These are phyloP conservation scores for Paramormyrops kingsleyae DNA, from an alignment of 2,113 vertebrate genomes.

Conservation along the genomic window DNA sequence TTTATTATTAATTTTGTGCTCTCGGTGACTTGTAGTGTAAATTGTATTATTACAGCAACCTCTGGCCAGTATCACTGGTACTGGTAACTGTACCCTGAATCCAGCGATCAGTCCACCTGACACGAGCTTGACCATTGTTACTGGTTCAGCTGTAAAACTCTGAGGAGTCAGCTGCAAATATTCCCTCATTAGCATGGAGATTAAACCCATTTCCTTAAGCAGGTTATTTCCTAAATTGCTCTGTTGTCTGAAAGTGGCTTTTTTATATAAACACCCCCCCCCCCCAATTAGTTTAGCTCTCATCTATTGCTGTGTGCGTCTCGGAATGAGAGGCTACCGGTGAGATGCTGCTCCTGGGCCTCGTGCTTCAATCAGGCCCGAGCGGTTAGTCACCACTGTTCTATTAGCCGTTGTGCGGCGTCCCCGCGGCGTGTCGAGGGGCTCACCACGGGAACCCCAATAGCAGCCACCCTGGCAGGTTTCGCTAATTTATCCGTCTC, in stretches of 20 bases:
- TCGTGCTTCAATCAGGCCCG: neutral
- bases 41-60: neutral
- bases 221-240: conserved; percentile 1
- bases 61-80: neutral
- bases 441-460: conserved; percentile 32
- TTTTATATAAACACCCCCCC: neutral
- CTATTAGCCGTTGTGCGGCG: conserved; percentile 8
- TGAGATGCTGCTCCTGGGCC: neutral
- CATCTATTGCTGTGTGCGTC: neutral
- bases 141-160: neutral
- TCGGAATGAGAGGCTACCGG: neutral
- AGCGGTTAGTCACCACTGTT: neutral
- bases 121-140: neutral
- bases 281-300: neutral
- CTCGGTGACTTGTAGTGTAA: neutral
- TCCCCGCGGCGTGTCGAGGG: conserved; percentile 22
- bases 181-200: neutral
- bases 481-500: conserved; percentile 52
- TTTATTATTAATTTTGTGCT: neutral
- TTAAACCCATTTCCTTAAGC: conserved; percentile 7
- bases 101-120: neutral
- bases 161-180: neutral
- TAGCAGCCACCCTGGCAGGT: conserved; percentile 43
- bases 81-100: neutral
- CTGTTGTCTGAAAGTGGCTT: neutral